These are phyloP conservation scores for Microtus montanus DNA, from an alignment of 2,113 vertebrate species.

Conservation along the genomic window DNA sequence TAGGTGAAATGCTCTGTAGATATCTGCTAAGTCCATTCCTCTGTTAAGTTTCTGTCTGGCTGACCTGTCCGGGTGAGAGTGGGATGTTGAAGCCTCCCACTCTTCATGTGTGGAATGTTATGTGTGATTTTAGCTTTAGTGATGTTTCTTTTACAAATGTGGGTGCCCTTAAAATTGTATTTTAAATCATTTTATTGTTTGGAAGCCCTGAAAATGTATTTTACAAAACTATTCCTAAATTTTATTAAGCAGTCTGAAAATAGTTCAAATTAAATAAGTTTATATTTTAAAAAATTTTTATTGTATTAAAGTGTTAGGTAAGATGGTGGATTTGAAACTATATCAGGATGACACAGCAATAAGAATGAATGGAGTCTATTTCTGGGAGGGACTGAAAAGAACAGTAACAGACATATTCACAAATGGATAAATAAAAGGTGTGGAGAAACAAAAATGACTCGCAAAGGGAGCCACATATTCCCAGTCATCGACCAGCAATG, in stretches of 20 bases:
- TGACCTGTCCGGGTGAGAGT: too few species aligned
- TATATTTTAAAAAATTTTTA: too few species aligned
- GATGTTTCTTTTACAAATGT: too few species aligned
- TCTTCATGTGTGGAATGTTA: too few species aligned
- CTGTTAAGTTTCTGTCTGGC: too few species aligned
- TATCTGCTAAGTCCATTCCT: too few species aligned
- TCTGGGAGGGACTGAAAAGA: neutral
- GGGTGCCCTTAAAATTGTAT: too few species aligned
- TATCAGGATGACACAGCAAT: neutral
- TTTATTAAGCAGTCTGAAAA: neutral
- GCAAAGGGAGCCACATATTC: neutral
- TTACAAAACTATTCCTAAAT: neutral
- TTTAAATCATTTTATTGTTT: neutral
- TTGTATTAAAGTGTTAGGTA: neutral
- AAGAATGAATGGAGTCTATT: neutral
- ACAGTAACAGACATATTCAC: neutral
- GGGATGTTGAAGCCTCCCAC: too few species aligned
- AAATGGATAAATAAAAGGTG: neutral
- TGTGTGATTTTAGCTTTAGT: too few species aligned
- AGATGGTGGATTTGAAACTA: neutral
- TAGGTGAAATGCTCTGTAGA: too few species aligned
- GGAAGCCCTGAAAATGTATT: neutral
- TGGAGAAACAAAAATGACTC: neutral
- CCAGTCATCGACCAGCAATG: neutral
- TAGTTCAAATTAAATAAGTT: neutral